These are phyloP conservation scores for Drosophila suzukii DNA, from an alignment of 1,140 invertebrate species.

Conservation along the genomic window DNA sequence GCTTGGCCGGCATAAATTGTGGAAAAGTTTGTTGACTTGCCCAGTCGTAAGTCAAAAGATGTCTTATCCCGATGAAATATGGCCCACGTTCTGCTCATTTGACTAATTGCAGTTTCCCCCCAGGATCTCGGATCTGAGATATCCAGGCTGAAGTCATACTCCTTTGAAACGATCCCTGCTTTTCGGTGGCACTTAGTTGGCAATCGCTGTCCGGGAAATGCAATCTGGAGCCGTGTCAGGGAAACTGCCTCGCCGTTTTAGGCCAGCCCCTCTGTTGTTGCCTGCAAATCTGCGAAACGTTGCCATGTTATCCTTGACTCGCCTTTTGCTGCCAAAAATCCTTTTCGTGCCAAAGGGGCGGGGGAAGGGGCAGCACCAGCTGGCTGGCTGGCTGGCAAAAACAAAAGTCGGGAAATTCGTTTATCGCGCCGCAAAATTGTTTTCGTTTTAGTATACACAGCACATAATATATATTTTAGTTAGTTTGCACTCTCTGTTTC, in stretches of 20 bases:
- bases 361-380: not conserved
- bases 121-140: conserved; percentile 7
- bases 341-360: conserved; percentile 13
- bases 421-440: conserved; percentile 77
- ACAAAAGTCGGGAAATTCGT: conserved; percentile 68
- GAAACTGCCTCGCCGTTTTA: conserved; percentile 20
- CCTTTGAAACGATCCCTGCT: conserved; percentile 18
- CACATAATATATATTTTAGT: conserved; percentile 56
- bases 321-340: conserved; percentile 51
- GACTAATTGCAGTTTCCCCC: conserved; percentile 51
- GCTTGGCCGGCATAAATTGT: conserved; percentile 54
- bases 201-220: conserved; percentile 36
- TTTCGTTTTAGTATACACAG: conserved; percentile 68
- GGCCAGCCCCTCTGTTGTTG: conserved; percentile 55
- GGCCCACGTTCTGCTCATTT: conserved; percentile 58
- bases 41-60: conserved; percentile 50
- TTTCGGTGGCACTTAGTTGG: conserved; percentile 33
- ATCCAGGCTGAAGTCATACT: not conserved
- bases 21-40: conserved; percentile 23
- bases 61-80: conserved; percentile 59
- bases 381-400: conserved; percentile 5
- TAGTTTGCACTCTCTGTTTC: conserved; percentile 52
- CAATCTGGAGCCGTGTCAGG: conserved; percentile 52
- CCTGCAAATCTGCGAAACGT: conserved; percentile 45
- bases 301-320: conserved; percentile 57